A percentile compares a stretch with the other conserved stretches of the same genome.
Conservation (phyloP, 1,140 invertebrate genomes). For the Odontomachus brunneus region DNA sequence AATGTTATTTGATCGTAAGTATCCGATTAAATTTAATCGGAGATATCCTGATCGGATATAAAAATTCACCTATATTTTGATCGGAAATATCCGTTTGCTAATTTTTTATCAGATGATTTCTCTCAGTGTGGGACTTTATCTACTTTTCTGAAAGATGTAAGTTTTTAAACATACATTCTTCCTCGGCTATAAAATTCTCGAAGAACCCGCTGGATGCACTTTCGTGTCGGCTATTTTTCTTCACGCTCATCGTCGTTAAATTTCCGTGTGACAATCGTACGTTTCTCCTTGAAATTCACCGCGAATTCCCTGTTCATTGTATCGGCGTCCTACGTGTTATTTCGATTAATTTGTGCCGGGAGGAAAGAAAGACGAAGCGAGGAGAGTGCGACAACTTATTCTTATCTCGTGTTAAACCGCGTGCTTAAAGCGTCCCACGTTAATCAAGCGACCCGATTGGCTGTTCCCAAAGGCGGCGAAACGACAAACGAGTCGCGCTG, state of each 20-base stretch:
- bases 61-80: too few relatives aligned
- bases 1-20: too few relatives aligned
- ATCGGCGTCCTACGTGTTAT: conserved; percentile 12
- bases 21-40: too few relatives aligned
- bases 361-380: conserved; percentile 21
- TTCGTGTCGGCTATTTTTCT: conserved; percentile 7
- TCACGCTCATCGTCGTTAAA: conserved; percentile 22
- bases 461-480: conserved; percentile 21
- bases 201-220: background rate
- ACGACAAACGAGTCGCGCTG: background rate
- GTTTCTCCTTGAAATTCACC: conserved; percentile 20
- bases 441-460: conserved; percentile 54
- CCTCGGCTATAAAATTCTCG: background rate
- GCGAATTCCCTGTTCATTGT: conserved; percentile 12
- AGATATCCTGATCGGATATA: too few relatives aligned
- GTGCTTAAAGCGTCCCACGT: conserved; percentile 49
- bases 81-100: too few relatives aligned
- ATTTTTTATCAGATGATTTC: too few relatives aligned
- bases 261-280: conserved; percentile 16
- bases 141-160: too few relatives aligned
- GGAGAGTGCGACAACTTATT: conserved; percentile 47
- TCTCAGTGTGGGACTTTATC: too few relatives aligned
- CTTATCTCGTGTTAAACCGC: conserved; percentile 49
- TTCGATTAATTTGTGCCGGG: conserved; percentile 59
- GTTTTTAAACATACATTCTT: background rate